Conservation (phyloP, 2,888 invertebrate species). For the Cerastis leucographa region DNA sequence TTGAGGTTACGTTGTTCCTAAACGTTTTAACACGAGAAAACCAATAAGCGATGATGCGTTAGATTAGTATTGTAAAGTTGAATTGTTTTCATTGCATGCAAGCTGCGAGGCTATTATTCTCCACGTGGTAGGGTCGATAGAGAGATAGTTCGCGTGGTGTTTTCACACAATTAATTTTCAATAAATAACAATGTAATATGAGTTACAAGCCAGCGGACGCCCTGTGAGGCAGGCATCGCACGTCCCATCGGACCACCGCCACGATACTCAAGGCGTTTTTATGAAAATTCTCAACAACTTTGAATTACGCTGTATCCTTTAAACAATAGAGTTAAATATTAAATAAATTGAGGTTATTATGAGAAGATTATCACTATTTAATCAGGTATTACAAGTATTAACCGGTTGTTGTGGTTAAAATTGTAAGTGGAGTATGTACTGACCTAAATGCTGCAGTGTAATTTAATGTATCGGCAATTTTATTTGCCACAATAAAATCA, state of each 20-base stretch:
- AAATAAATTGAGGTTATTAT: conserved; percentile 33
- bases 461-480: conserved; percentile 46
- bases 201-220: conserved; percentile 74
- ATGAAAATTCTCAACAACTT: conserved; percentile 59
- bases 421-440: conserved; percentile 25
- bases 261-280: conserved; percentile 67
- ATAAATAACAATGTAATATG: conserved; percentile 82
- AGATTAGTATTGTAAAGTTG: conserved; percentile 45
- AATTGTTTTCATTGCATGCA: conserved; percentile 59
- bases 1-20: conserved; percentile 56
- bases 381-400: conserved; percentile 10
- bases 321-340: conserved; percentile 56
- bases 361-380: conserved; percentile 35
- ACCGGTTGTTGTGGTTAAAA: conserved; percentile 40
- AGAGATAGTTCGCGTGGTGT: conserved; percentile 71
- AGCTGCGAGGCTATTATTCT: conserved; percentile 62
- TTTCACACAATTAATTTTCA: conserved; percentile 86
- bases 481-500: conserved; percentile 47
- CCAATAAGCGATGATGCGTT: conserved; percentile 45
- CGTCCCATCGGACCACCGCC: conserved; percentile 78
- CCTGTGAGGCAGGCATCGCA: conserved; percentile 78
- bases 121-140: conserved; percentile 71
- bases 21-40: conserved; percentile 51
- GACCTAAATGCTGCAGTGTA: conserved; percentile 44
- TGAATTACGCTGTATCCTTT: conserved; percentile 52